Evolutionary conservation across 2,797 vertebrate genomes (phyloP).

Genomic region (Chiroxiphia lanceolata): DNA sequence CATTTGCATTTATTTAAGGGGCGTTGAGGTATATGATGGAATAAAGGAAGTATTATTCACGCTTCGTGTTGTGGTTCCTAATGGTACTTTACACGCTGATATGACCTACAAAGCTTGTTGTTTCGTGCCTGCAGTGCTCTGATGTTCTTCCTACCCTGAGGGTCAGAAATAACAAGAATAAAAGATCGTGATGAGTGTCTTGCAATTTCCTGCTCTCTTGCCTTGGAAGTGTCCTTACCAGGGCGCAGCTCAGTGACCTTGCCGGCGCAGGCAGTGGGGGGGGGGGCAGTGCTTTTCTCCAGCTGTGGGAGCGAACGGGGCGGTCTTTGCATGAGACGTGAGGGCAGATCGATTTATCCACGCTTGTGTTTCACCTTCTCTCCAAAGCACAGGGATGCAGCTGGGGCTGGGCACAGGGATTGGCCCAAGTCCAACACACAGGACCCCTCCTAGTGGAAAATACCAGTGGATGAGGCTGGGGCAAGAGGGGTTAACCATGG

Average conservation of each 20-base stretch:
- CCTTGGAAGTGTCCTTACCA: slow-evolving; percentile 34
- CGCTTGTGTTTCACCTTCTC: not conserved
- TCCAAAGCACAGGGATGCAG: fast-evolving
- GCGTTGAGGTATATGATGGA: slow-evolving; percentile 2
- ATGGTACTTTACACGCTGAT: not conserved
- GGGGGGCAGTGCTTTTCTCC: not conserved
- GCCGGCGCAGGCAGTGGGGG: not conserved
- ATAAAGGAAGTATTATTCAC: slow-evolving; percentile 28
- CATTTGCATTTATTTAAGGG: slow-evolving; percentile 47
- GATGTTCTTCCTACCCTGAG: slow-evolving; percentile 27
- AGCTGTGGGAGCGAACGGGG: fast-evolving
- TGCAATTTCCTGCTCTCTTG: not conserved
- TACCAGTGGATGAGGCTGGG: not conserved
- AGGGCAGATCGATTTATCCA: not conserved
- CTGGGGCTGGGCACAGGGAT: not conserved
- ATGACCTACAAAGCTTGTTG: slow-evolving; percentile 50
- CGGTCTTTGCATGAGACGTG: fast-evolving
- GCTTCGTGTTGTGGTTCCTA: slow-evolving; percentile 29
- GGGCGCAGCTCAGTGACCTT: not conserved
- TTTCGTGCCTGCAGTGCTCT: slow-evolving; percentile 40
- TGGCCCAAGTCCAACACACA: fast-evolving
- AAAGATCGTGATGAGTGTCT: not conserved
- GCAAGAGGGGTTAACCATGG: not conserved
- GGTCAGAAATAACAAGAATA: slow-evolving; percentile 49
- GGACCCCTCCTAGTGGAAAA: not conserved